Percentiles rank a stretch among this genome's conserved stretches.
phyloP scores from a whole-genome alignment of 23 tunicate species.

The Halocynthia roretzi region DNA sequence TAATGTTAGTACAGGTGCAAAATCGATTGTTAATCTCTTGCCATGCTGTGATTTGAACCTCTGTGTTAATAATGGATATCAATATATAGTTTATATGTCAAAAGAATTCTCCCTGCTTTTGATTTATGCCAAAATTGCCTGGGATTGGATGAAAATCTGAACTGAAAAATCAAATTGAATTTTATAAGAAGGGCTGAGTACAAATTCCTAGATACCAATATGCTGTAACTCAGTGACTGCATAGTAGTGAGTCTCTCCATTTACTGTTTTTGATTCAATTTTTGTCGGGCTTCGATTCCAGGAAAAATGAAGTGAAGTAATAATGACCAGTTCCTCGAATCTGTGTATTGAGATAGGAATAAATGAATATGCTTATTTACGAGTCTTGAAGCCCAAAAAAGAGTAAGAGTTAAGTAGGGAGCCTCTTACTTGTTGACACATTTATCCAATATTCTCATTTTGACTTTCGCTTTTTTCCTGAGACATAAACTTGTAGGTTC shows the following conservation, averaged over 20 bases:
- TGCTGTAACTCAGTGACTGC: constrained; percentile 60
- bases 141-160: no score
- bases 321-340: constrained; percentile 43
- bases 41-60: no score
- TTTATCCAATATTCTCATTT: constrained; percentile 64
- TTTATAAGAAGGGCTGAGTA: no score
- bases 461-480: constrained; percentile 47
- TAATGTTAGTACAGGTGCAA: no score
- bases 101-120: no score
- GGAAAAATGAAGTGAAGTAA: constrained; percentile 48
- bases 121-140: no score
- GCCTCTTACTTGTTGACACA: constrained; percentile 54
- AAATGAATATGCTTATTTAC: neutral
- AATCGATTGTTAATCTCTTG: no score
- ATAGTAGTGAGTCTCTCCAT: constrained; percentile 57
- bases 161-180: no score
- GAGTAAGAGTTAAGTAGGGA: no score
- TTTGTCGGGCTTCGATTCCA: constrained; percentile 55
- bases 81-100: no score
- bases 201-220: no score
- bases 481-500: constrained; percentile 47
- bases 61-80: no score
- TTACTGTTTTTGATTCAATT: constrained; percentile 35
- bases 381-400: neutral
- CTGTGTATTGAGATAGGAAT: constrained; percentile 12